These are phyloP conservation scores for Oenanthe oenanthe DNA, from an alignment of 2,113 vertebrate species.

Conservation along the genomic window DNA sequence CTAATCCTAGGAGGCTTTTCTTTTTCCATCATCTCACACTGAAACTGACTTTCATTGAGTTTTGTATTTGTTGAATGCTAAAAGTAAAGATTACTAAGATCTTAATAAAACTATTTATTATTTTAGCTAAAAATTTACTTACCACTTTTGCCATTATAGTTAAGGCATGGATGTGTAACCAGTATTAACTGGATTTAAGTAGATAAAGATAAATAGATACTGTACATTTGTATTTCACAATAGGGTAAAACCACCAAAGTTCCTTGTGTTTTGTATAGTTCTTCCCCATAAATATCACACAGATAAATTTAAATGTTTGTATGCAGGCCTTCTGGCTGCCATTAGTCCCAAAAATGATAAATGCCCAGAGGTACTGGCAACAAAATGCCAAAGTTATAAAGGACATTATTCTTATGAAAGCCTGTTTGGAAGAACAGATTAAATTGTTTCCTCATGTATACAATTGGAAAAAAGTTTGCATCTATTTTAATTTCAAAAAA, in stretches of 20 bases:
- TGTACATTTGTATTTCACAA: background rate
- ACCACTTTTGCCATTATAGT: background rate
- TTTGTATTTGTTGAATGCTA: background rate
- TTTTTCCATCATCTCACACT: background rate
- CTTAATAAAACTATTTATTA: background rate
- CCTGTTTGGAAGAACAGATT: background rate
- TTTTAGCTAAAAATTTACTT: background rate
- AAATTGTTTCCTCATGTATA: conserved; percentile 19
- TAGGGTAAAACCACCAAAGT: background rate
- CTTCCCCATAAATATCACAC: background rate
- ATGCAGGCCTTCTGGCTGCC: conserved; percentile 6
- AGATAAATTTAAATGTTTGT: conserved; percentile 49
- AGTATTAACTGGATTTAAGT: background rate
- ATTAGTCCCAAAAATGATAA: conserved; percentile 42
- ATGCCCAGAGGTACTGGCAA: background rate
- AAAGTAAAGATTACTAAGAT: background rate
- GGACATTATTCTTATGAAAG: conserved; percentile 3
- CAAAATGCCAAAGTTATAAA: conserved; percentile 45
- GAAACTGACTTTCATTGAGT: background rate
- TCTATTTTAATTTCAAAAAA: conserved; percentile 40
- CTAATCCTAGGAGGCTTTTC: background rate
- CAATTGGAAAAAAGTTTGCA: conserved; percentile 1
- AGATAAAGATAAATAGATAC: too few relatives aligned
- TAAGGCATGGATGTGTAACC: background rate
- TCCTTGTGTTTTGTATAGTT: background rate